Evolutionary conservation across 2,888 invertebrate genomes (phyloP), one percentile per base, ranked within the genome.

Genomic region (Brachypterus glaber): DNA sequence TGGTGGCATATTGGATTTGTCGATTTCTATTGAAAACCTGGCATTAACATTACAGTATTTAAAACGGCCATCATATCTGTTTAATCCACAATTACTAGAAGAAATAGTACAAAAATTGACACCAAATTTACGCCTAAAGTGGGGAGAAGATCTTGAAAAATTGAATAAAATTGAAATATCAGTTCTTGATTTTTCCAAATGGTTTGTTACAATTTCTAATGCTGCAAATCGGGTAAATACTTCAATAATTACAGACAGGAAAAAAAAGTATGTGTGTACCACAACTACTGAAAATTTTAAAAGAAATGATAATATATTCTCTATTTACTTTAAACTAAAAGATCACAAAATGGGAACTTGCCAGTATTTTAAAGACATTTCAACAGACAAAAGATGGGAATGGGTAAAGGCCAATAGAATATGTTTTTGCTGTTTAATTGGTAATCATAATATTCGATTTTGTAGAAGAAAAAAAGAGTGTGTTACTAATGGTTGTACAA

Each of bases 341-440:
- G 24, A 17, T 8, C 35, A 30, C 15, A 13, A 30, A 8, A 9
- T 30, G 3, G 36, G 31, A 30, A 36, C 30, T 24, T 30, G 30
- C 8, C 15, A 30, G 4, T 12, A 30, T 7, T 30, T 36, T 15
- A 17, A 24, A 21, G 31, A 15, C 5, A 15, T 13, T 12, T 14
- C 18, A 13, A 15, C 11, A 8, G 27, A 21, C 4, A n/a, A 30
- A 30, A 30, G 29, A 33, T 33, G 33, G 17, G 17, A 35, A 2
- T 29, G 18, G 29, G 29, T 29, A 7, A 30, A 2, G 12, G 12
- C 21, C 14, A 30, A 21, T 15, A 21, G 31, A 13, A 17, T 21
- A 2, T 21, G 11, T 30, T 21, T 36, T 12, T 5, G 30, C 13
- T 30, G 33, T 13, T 5, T 33, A 5, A 16, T 13, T 12, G n/a